phyloP scores from a whole-genome alignment of 2,888 invertebrate species.

The Dorcus hopei region DNA sequence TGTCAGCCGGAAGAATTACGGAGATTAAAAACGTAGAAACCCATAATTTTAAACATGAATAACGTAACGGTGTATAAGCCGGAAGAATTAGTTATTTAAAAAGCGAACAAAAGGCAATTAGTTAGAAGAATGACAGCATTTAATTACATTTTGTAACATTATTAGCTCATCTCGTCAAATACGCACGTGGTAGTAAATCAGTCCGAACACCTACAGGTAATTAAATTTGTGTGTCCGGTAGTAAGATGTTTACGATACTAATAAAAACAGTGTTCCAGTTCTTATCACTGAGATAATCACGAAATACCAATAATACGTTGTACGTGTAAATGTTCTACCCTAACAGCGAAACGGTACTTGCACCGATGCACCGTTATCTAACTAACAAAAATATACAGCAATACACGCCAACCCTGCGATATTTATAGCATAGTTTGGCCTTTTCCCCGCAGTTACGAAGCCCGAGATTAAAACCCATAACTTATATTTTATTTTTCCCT shows the following conservation, averaged over 20 bases:
- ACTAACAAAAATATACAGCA: constrained; percentile 46
- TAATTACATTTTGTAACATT: constrained; percentile 24
- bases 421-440: constrained; percentile 44
- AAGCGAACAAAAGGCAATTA: constrained; percentile 25
- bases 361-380: constrained; percentile 40
- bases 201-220: constrained; percentile 32
- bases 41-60: constrained; percentile 15
- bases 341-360: constrained; percentile 27
- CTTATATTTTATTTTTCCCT: constrained; percentile 49
- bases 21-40: constrained; percentile 9
- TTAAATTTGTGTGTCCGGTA: constrained; percentile 38
- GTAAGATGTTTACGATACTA: constrained; percentile 39
- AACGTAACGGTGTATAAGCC: constrained; percentile 12
- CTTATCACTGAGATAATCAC: constrained; percentile 1
- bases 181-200: constrained; percentile 31
- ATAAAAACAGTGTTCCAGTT: constrained; percentile 36
- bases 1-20: constrained; percentile 11
- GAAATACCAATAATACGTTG: background rate
- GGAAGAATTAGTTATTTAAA: constrained; percentile 14
- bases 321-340: background rate
- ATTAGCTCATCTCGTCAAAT: constrained; percentile 22
- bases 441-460: constrained; percentile 43
- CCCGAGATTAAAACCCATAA: constrained; percentile 51
- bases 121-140: constrained; percentile 27
- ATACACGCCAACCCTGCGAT: constrained; percentile 43